These are phyloP conservation scores for Neofelis nebulosa DNA, from an alignment of 2,113 vertebrate species.

Conservation along the genomic window DNA sequence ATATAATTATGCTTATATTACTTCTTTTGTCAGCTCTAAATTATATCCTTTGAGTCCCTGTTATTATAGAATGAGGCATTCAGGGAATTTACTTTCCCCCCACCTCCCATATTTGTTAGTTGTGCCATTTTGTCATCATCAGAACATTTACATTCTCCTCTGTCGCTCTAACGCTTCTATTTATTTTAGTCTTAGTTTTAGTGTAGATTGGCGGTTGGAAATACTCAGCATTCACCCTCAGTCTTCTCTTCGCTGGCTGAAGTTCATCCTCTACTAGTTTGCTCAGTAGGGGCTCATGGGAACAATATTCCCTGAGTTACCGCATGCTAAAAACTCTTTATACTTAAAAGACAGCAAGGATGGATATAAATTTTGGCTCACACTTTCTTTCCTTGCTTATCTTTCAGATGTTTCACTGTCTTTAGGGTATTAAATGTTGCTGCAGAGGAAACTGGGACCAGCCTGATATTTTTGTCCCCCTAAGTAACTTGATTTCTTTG, in stretches of 20 bases:
- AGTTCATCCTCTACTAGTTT: slow-evolving; percentile 7
- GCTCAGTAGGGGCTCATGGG: slow-evolving; percentile 47
- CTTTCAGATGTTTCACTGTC: neutral
- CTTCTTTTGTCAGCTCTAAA: slow-evolving; percentile 38
- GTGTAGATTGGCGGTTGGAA: neutral
- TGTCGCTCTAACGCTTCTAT: neutral
- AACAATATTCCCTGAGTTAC: slow-evolving; percentile 52
- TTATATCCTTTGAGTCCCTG: neutral
- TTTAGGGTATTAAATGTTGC: neutral
- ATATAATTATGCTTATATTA: slow-evolving; percentile 27
- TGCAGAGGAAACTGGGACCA: neutral
- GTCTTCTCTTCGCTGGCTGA: slow-evolving; percentile 20
- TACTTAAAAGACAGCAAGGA: neutral
- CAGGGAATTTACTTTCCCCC: neutral
- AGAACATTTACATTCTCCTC: neutral
- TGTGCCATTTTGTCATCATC: neutral
- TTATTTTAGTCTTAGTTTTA: neutral
- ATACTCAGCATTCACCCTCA: neutral
- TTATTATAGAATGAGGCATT: neutral
- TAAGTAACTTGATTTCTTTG: neutral
- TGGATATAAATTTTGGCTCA: neutral
- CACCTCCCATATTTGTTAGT: neutral
- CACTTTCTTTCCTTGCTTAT: neutral
- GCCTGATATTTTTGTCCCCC: neutral
- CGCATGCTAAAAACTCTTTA: slow-evolving; percentile 11